Conservation (phyloP, 2,113 vertebrate species). For the Tychaedon coryphoeus region DNA sequence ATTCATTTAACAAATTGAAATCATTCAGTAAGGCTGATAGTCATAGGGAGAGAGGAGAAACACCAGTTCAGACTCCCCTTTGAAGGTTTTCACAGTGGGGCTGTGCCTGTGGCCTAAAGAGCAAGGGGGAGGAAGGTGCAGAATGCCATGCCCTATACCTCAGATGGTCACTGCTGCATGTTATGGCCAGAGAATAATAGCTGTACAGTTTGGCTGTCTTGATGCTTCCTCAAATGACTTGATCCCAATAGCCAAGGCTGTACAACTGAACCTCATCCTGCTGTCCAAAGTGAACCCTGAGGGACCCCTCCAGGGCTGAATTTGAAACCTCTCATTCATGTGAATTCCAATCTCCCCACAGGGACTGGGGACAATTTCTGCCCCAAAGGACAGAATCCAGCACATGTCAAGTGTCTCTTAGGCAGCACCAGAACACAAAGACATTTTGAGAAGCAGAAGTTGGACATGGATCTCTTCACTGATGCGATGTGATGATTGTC, state of each 20-base stretch:
- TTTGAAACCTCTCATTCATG: neutral
- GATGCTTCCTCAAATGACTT: neutral
- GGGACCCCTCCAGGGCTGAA: neutral
- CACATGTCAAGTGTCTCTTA: neutral
- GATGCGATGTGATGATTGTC: fast-evolving
- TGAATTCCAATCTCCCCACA: neutral
- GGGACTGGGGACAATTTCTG: neutral
- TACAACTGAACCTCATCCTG: neutral
- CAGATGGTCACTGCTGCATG: neutral
- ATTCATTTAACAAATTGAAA: neutral
- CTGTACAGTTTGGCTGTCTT: neutral
- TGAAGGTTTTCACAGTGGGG: neutral
- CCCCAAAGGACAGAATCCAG: neutral
- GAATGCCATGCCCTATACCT: neutral
- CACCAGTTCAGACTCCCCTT: neutral
- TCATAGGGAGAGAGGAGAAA: neutral
- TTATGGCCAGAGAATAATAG: neutral
- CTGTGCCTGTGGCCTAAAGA: neutral
- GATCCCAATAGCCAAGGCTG: neutral
- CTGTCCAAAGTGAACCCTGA: neutral
- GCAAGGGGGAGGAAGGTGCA: neutral
- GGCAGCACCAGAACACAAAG: fast-evolving
- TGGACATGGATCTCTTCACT: neutral
- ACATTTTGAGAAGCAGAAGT: neutral
- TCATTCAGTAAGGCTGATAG: neutral